Evolutionary conservation across 2,888 invertebrate species (phyloP), one percentile per base, ranked within the genome.

Genomic region (Dicranocentrus wangi): DNA sequence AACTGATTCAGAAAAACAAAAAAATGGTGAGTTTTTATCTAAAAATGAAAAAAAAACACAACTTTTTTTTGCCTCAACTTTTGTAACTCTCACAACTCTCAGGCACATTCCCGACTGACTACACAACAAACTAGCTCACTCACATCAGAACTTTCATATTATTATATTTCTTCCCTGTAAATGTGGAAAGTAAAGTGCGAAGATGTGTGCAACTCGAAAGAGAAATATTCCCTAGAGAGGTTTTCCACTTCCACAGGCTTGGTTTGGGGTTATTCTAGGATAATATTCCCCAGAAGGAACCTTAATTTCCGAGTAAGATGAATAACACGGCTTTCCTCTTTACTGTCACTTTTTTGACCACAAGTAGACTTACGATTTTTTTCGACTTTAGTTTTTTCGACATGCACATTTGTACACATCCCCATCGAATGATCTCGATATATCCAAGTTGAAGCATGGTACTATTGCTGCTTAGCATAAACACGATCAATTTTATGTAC

Each of bases 311-410:
- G 81, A 83, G 83, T 69, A 83, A 84, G 83, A 86, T 84, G 84
- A 84, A 85, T 85, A 85, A 86, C 86, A 85, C 73, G 85, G 85
- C 86, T 86, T 86, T 86, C 84, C 85, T 85, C 82, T 86, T 85
- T 85, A 72, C 82, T 83, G 69, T 79, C 58, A 72, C 72, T 66
- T 66, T 58, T 65, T 77, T 69, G 69, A 53, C 69, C 70, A 77
- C 61, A 69, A 39, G 23, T 43, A 70, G 23, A 61, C 51, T 71
- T 78, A 17, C 13, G 2, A 43, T 61, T 58, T 66, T 66, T 68
- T 75, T 42, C 70, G 53, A 51, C 69, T 75, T 21, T 61, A 60
- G 19, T 21, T 53, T 17, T 77, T 53, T 63, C 53, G 19, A 73
- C 60, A 61, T n/a, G n/a, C 65, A 72, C 63, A 58, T 70, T 47